Conservation (phyloP, 2,888 invertebrate species). For the Callinectes sapidus region DNA sequence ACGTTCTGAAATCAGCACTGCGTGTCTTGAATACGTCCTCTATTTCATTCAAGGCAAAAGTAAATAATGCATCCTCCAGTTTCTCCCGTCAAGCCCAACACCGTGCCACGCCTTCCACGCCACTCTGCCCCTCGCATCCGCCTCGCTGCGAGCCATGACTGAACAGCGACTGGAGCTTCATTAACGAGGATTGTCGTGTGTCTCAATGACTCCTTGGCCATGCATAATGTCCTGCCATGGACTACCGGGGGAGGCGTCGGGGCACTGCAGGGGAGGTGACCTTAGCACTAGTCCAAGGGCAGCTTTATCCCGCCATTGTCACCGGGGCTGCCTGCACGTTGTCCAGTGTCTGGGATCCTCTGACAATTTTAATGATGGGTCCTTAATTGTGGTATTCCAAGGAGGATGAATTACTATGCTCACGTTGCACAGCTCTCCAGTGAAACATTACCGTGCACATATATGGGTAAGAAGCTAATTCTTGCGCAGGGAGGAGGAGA, state of each 20-base stretch:
- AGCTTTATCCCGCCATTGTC: background rate
- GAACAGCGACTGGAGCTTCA: background rate
- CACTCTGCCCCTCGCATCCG: background rate
- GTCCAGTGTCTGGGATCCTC: background rate
- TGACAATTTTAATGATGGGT: background rate
- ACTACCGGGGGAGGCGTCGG: background rate
- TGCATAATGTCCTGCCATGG: background rate
- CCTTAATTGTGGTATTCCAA: background rate
- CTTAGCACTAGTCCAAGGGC: constrained; percentile 9
- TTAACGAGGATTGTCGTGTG: background rate
- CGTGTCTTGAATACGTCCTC: background rate
- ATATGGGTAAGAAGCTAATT: background rate
- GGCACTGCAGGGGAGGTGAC: background rate
- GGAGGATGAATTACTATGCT: background rate
- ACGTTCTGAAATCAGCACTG: background rate
- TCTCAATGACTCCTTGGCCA: background rate
- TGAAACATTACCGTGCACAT: background rate
- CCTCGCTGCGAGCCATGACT: background rate
- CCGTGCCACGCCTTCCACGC: background rate
- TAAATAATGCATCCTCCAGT: background rate
- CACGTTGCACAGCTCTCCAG: background rate
- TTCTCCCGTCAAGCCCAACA: background rate
- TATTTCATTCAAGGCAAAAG: background rate
- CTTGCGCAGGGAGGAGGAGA: background rate
- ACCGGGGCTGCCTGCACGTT: background rate